phyloP scores from a whole-genome alignment of 2,888 invertebrate genomes.

The Laothoe populi region DNA sequence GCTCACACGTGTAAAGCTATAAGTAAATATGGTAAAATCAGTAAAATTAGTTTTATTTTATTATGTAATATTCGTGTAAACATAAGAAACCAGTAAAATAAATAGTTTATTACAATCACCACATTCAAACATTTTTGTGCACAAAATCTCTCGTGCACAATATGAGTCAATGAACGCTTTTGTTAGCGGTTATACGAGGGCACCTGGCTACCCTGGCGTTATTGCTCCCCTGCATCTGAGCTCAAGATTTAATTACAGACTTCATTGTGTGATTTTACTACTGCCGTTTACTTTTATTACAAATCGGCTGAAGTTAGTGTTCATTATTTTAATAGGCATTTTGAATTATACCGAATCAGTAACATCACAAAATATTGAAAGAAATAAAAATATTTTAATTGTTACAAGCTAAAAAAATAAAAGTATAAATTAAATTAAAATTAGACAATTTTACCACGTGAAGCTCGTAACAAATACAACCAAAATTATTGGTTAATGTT shows the following conservation, averaged over 20 bases:
- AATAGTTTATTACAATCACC: background rate
- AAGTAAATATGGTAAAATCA: background rate
- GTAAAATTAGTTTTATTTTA: too few relatives aligned
- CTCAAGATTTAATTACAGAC: slow-evolving; percentile 73
- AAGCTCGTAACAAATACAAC: too few relatives aligned
- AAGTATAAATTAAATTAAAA: too few relatives aligned
- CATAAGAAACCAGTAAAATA: background rate
- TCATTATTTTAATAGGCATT: slow-evolving; percentile 24
- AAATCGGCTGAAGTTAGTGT: slow-evolving; percentile 25
- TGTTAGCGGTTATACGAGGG: slow-evolving; percentile 43
- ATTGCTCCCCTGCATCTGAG: slow-evolving; percentile 34
- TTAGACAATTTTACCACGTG: too few relatives aligned
- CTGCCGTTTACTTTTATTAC: slow-evolving; percentile 63
- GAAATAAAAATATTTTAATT: too few relatives aligned
- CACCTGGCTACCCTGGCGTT: slow-evolving; percentile 65
- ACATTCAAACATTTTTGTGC: background rate
- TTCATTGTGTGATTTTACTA: slow-evolving; percentile 38
- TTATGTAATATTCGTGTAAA: too few relatives aligned
- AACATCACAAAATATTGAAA: too few relatives aligned
- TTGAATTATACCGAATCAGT: background rate
- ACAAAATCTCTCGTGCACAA: background rate
- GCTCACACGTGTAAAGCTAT: too few relatives aligned
- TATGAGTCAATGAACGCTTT: slow-evolving; percentile 59
- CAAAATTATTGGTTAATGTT: too few relatives aligned
- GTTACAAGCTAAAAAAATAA: too few relatives aligned